Percentiles rank a stretch among this genome's conserved stretches.
Conservation (phyloP, 1,140 invertebrate species). For the Eumaeus atala region DNA sequence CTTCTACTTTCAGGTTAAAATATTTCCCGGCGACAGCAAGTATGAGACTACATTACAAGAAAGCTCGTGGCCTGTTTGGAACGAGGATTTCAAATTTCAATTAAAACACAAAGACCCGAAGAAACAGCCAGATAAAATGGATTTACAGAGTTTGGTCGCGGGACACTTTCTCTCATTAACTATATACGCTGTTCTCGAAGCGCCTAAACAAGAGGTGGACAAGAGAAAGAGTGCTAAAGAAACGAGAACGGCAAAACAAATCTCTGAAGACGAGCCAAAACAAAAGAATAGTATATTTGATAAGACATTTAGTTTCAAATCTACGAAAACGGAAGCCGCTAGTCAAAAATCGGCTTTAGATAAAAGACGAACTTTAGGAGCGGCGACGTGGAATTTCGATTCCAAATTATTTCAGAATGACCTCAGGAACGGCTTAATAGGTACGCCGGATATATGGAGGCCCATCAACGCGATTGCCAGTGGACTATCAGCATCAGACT, state of each 20-base stretch:
- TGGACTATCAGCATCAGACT: constrained; percentile 76
- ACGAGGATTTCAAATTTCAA: constrained; percentile 83
- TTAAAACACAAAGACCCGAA: constrained; percentile 70
- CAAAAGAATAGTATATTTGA: constrained; percentile 44
- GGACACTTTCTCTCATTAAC: constrained; percentile 84
- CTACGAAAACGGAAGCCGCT: constrained; percentile 50
- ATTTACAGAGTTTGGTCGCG: constrained; percentile 73
- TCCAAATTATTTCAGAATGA: constrained; percentile 80
- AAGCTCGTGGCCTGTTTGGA: constrained; percentile 84
- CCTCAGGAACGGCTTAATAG: constrained; percentile 76
- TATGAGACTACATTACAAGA: constrained; percentile 82
- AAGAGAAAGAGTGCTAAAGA: constrained; percentile 56
- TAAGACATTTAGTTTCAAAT: constrained; percentile 62
- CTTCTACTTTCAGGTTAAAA: constrained; percentile 77
- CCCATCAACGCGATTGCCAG: constrained; percentile 81
- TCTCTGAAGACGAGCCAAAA: constrained; percentile 53
- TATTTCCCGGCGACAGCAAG: constrained; percentile 83
- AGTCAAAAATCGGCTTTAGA: constrained; percentile 73
- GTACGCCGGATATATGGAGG: constrained; percentile 85
- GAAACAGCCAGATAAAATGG: constrained; percentile 43
- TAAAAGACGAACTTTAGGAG: constrained; percentile 79
- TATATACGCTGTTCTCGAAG: constrained; percentile 81
- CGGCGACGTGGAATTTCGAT: constrained; percentile 83
- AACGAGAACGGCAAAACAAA: constrained; percentile 65
- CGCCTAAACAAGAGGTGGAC: constrained; percentile 59